phyloP scores from a whole-genome alignment of 2,797 vertebrate genomes.

The Limnodromus scolopaceus region DNA sequence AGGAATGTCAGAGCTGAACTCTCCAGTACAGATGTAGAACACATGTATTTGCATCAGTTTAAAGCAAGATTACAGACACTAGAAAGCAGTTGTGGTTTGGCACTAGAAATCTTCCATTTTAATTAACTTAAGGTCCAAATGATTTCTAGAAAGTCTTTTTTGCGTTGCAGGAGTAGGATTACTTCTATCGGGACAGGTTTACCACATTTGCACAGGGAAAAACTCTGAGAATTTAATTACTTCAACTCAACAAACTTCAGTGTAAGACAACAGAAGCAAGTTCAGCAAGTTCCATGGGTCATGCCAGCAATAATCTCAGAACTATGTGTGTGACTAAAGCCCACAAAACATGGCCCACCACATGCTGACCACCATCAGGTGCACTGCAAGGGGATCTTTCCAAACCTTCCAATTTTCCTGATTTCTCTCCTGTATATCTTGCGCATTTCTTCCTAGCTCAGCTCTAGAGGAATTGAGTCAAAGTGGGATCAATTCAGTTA shows the following conservation, averaged over 20 bases:
- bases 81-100: slow-evolving; percentile 70
- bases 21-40: slow-evolving; percentile 74
- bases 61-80: slow-evolving; percentile 64
- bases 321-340: not conserved
- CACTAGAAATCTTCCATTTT: slow-evolving; percentile 51
- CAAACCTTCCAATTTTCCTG: not conserved
- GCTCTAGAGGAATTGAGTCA: not conserved
- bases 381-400: not conserved
- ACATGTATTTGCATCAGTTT: slow-evolving; percentile 70
- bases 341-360: not conserved
- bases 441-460: not conserved
- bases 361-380: not conserved
- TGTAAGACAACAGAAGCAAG: not conserved
- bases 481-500: not conserved
- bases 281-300: not conserved
- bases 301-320: not conserved
- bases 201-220: not conserved
- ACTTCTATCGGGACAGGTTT: not conserved
- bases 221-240: not conserved
- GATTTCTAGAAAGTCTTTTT: slow-evolving; percentile 52
- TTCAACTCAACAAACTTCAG: not conserved
- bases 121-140: slow-evolving; percentile 42
- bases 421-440: not conserved
- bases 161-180: not conserved
- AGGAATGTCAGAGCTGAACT: slow-evolving; percentile 71